Evolutionary conservation across 2,113 vertebrate genomes (phyloP).

Genomic region (Phyllostomus discolor): DNA sequence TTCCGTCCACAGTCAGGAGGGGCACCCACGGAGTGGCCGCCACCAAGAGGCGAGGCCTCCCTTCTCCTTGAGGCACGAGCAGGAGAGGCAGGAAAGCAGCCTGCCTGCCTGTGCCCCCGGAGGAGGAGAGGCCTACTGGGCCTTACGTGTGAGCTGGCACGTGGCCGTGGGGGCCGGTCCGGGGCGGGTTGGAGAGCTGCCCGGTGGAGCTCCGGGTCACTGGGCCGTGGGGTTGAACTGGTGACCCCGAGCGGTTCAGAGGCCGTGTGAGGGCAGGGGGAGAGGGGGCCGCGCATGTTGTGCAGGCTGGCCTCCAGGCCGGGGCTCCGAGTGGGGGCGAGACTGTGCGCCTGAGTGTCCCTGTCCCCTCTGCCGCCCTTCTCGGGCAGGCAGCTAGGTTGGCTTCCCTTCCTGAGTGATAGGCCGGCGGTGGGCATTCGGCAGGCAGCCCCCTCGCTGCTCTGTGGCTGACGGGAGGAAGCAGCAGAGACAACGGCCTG

Average conservation of each 20-base stretch:
- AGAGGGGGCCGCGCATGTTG: neutral
- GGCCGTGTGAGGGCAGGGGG: neutral
- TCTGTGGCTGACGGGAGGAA: neutral
- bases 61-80: neutral
- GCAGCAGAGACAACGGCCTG: neutral
- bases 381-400: neutral
- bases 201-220: neutral
- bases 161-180: neutral
- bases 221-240: neutral
- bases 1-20: neutral
- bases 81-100: neutral
- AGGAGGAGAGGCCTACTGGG: fast-evolving
- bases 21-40: neutral
- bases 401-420: neutral
- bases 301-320: neutral
- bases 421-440: fast-evolving
- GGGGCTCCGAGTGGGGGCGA: neutral
- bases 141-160: neutral
- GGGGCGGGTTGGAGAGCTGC: neutral
- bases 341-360: neutral
- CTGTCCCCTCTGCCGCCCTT: neutral
- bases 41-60: neutral
- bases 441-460: fast-evolving
- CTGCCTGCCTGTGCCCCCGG: neutral
- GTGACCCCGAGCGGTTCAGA: neutral